phyloP scores from a whole-genome alignment of 2,797 vertebrate species.

The Thamnophis elegans region DNA sequence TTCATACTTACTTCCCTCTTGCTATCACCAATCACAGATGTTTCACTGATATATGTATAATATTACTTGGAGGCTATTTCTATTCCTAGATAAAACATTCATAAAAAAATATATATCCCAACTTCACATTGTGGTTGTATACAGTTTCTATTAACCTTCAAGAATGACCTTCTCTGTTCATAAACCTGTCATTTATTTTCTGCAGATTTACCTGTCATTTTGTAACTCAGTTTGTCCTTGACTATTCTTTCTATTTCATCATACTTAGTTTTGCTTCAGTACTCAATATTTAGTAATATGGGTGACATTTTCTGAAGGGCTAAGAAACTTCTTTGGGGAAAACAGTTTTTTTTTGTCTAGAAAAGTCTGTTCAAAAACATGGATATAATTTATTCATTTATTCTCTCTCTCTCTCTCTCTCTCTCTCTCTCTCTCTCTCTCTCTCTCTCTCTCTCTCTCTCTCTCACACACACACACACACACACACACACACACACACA shows the following conservation, averaged over 20 bases:
- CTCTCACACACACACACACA: too few species aligned
- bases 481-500: background rate
- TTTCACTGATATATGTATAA: background rate
- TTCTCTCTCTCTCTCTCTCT: background rate
- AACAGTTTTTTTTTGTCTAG: background rate
- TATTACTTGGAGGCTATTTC: background rate
- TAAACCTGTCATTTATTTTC: constrained; percentile 24
- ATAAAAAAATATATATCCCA: background rate
- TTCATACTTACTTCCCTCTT: background rate
- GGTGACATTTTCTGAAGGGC: background rate
- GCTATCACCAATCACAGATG: background rate
- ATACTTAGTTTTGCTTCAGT: constrained; percentile 19
- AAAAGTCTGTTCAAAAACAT: background rate
- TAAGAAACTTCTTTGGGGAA: background rate
- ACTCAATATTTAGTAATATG: background rate
- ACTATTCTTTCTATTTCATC: constrained; percentile 16
- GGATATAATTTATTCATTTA: background rate
- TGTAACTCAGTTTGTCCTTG: constrained; percentile 13
- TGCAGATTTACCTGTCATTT: constrained; percentile 28
- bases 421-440: background rate
- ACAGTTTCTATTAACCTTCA: constrained; percentile 33
- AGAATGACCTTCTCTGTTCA: background rate
- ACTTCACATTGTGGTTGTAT: constrained; percentile 7
- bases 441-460: too few species aligned
- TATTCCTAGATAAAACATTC: background rate